Percentiles rank a stretch among this genome's conserved stretches.
phyloP scores from a whole-genome alignment of 2,797 vertebrate species.

The Propithecus deckenii region DNA sequence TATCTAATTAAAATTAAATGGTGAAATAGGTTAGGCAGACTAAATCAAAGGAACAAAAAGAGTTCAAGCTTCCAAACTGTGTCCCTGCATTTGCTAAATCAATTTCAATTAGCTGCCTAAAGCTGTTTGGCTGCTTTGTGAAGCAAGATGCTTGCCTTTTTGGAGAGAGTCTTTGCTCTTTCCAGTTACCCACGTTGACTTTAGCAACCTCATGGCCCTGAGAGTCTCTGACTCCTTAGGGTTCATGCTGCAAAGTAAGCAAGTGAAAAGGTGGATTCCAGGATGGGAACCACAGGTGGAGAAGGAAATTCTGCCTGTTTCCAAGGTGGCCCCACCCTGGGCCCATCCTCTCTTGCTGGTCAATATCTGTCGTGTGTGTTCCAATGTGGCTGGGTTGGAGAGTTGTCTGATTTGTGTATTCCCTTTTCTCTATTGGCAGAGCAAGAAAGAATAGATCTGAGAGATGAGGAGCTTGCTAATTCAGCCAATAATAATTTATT shows the following conservation, averaged over 20 bases:
- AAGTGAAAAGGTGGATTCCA: background rate
- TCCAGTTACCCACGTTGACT: background rate
- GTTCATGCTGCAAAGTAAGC: background rate
- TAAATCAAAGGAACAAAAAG: conserved; percentile 78
- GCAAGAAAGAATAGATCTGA: background rate
- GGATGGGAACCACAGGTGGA: background rate
- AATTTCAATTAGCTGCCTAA: conserved; percentile 75
- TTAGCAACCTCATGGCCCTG: background rate
- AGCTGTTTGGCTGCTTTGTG: conserved; percentile 39
- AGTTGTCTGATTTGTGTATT: background rate
- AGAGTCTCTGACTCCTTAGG: background rate
- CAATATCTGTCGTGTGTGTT: background rate
- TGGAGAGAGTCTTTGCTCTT: background rate
- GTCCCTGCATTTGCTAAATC: conserved; percentile 74
- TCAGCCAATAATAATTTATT: conserved; percentile 49
- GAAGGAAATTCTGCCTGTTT: background rate
- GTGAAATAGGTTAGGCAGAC: conserved; percentile 74
- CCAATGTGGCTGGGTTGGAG: background rate
- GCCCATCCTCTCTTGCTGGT: background rate
- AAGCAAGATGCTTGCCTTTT: conserved; percentile 62
- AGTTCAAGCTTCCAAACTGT: conserved; percentile 71
- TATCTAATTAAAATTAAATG: conserved; percentile 81
- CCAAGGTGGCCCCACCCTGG: background rate
- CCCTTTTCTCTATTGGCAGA: background rate
- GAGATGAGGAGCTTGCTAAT: background rate